Base-by-base conservation (phyloP, 2,113 vertebrate species). In the Phaethon lepturus region DNA sequence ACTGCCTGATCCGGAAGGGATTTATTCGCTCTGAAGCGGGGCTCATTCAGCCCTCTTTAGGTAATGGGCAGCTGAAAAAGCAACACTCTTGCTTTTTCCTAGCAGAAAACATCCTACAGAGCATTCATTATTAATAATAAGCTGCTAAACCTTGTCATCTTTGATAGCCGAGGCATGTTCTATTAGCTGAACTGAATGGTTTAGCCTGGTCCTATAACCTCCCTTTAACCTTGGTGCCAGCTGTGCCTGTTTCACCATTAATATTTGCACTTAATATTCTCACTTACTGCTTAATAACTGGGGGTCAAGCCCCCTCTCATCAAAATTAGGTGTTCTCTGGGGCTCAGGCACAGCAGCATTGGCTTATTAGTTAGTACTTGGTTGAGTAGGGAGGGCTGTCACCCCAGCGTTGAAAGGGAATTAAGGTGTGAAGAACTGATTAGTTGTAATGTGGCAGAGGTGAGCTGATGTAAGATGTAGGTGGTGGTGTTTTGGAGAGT, bases 341-440 rank as follows among this genome's bases (percentile, higher is more conserved):
- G 45, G 64, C 59, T 67, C 50, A 23, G 88, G 31, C 44, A 19
- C 31, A 38, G 76, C 49, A 76, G 17, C 3, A 0, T 2, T 77
- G 74, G 38, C 52, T 60, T 38, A 17, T 71, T 25, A 1, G 5
- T 50, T 20, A 16, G 4, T 16, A 5, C 50, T 26, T 63, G 63
- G n/a, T 71, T 15, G 42, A 63, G 59, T 63, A 62, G 91, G 49
- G 68, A 52, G 45, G 2, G 3, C 40, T 6, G 0, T 40, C 7
- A 4, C 60, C 56, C n/a, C 0, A 0, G 22, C 12, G 9, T 42
- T 0, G 0, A 26, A 28, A 79, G 67, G 71, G 44, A 79, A 10
- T 2, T 8, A 19, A 50, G 44, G n/a, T 35, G 56, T 24, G 9
- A 63, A 25, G 81, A 79, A 33, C 8, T 50, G 40, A 2, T 2